phyloP scores from a whole-genome alignment of 2,888 invertebrate species.

The Magallana nippona region DNA sequence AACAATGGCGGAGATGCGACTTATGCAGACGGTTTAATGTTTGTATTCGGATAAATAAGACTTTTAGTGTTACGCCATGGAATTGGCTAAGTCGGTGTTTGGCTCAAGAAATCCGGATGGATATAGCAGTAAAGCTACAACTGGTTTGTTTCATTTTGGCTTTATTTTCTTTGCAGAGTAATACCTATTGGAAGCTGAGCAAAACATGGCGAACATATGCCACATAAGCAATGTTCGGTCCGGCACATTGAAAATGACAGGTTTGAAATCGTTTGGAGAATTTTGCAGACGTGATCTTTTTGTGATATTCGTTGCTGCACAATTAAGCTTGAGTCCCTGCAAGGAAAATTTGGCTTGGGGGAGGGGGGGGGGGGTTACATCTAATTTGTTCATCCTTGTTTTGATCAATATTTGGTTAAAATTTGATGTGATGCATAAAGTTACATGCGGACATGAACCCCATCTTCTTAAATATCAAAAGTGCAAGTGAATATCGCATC shows the following conservation, averaged over 20 bases:
- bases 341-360: too few species aligned
- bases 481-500: too few species aligned
- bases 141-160: constrained; percentile 62
- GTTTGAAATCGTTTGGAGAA: too few species aligned
- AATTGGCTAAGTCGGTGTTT: constrained; percentile 94
- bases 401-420: too few species aligned
- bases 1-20: background rate
- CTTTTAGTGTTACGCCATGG: constrained; percentile 83
- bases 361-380: too few species aligned
- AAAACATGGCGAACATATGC: constrained; percentile 45
- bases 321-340: too few species aligned
- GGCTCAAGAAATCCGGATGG: constrained; percentile 92
- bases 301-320: too few species aligned
- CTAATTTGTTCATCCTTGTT: too few species aligned
- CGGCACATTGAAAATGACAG: background rate
- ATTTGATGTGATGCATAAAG: too few species aligned
- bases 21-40: constrained; percentile 2
- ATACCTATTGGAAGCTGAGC: background rate
- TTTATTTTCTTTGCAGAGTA: background rate
- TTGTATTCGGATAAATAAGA: background rate
- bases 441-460: too few species aligned
- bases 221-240: constrained; percentile 40
- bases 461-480: too few species aligned
- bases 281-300: too few species aligned
- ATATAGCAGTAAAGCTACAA: constrained; percentile 84